phyloP scores from a whole-genome alignment of 2,888 invertebrate species.

The Habroteleia sp. region DNA sequence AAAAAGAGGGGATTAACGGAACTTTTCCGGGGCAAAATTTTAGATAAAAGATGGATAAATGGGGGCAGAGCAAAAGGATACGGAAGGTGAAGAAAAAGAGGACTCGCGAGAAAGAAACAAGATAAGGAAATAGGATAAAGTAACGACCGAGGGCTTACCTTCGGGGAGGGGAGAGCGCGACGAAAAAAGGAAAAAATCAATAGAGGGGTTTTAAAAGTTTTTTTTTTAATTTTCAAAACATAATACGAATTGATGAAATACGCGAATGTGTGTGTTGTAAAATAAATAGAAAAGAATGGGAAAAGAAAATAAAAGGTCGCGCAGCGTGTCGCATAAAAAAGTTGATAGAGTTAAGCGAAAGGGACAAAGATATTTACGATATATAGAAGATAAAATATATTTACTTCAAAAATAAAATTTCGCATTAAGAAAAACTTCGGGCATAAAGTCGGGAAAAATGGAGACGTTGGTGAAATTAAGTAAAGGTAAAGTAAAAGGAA shows the following conservation, averaged over 20 bases:
- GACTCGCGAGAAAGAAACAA: conserved; percentile 10
- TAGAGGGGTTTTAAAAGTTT: conserved; percentile 27
- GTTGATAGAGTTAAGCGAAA: conserved; percentile 3
- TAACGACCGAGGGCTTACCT: conserved; percentile 36
- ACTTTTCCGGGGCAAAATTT: conserved; percentile 17
- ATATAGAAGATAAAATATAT: conserved; percentile 10
- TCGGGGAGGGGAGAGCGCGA: conserved; percentile 8
- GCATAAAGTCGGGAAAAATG: no score
- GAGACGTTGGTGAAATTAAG: neutral
- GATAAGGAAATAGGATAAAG: conserved; percentile 35
- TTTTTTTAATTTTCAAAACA: conserved; percentile 19
- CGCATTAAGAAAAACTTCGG: conserved; percentile 14
- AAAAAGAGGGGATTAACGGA: conserved; percentile 13
- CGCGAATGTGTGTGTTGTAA: conserved; percentile 11
- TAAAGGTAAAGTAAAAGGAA: conserved; percentile 3
- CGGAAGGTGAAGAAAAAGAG: neutral
- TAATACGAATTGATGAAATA: conserved; percentile 26
- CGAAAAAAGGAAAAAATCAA: conserved; percentile 35
- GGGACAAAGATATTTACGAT: conserved; percentile 21
- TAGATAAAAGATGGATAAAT: conserved; percentile 36
- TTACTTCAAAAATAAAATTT: conserved; percentile 14
- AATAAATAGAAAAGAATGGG: conserved; percentile 8
- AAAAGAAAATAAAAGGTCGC: conserved; percentile 6
- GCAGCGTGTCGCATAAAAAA: conserved; percentile 3
- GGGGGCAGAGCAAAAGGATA: conserved; percentile 9